Evolutionary conservation across 2,797 vertebrate genomes (phyloP), one percentile per base, ranked within the genome.

Genomic region (Tachyglossus aculeatus): DNA sequence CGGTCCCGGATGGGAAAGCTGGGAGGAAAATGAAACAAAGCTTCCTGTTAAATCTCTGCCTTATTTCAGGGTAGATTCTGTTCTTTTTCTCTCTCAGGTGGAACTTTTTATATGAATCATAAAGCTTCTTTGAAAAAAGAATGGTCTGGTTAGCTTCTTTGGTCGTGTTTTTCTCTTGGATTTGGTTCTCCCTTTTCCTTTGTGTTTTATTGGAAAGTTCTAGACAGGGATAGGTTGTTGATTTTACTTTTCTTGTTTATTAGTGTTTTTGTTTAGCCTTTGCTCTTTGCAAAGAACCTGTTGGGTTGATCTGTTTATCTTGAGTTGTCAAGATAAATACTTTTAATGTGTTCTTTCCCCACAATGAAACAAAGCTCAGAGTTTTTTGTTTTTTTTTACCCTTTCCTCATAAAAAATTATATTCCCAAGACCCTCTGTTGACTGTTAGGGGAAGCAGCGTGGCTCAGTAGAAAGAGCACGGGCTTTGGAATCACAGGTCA

Each of bases 41-140:
- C 19, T 41, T 7, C 25, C 29, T 48, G 4, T 41, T 69, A 74
- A 61, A 59, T 58, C 22, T 69, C 29, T 52, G 37, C 25, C 38
- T 77, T 67, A 22, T 24, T 62, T 34, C 11, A 66, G 29, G 15
- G 75, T 3, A 19, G 33, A 13, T 51, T 25, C 12, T 53, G 18
- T 62, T 57, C 19, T 70, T 32, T 68, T 64, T 24, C 50, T 43
- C 6, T 48, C 9, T 68, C 31, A 71, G 27, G 59, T 55, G 33
- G 12, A 12, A 41, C 41, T 66, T 57, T 72, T 63, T 63, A 58
- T 64, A 27, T 32, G 52, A 68, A 60, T 71, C 50, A 29, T 44
- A 69, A 63, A 24, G 45, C 43, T 70, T 69, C 58, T 36, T 33
- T 75, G 40, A 57, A 72, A 77, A n/a, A 79, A 55, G 18, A 75